Percentiles rank a stretch among this genome's conserved stretches.
These are phyloP conservation scores for Tillus elongatus DNA, from an alignment of 2,888 invertebrate species.

Conservation along the genomic window DNA sequence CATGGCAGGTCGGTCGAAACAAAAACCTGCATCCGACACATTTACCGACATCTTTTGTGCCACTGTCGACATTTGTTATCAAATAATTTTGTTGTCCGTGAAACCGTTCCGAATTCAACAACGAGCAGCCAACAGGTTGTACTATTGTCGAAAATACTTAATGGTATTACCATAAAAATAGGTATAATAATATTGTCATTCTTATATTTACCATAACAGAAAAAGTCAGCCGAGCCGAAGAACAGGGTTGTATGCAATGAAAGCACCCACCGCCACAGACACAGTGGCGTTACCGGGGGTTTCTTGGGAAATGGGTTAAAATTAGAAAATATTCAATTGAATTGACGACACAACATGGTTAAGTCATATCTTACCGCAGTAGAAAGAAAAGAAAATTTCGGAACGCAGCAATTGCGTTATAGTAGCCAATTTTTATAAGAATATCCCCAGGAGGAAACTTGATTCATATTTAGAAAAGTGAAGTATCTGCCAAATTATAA, in stretches of 20 bases:
- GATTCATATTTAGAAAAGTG: too few species aligned
- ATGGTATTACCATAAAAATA: conserved; percentile 44
- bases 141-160: conserved; percentile 40
- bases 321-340: too few species aligned
- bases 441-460: too few species aligned
- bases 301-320: too few species aligned
- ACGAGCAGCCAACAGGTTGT: conserved; percentile 39
- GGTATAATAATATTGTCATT: conserved; percentile 45
- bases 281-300: too few species aligned
- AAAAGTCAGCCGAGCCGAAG: conserved; percentile 27
- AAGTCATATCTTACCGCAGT: too few species aligned
- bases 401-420: too few species aligned
- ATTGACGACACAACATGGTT: too few species aligned
- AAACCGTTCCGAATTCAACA: conserved; percentile 31
- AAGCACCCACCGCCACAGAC: too few species aligned
- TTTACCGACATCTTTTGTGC: conserved; percentile 32
- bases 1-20: conserved; percentile 29
- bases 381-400: too few species aligned
- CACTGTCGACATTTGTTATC: conserved; percentile 39
- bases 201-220: conserved; percentile 41
- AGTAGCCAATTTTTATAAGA: too few species aligned
- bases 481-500: too few species aligned
- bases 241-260: conserved; percentile 4
- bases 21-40: conserved; percentile 31
- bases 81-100: conserved; percentile 42